Evolutionary conservation across 2,888 invertebrate genomes (phyloP).

Genomic region (Rapana venosa): DNA sequence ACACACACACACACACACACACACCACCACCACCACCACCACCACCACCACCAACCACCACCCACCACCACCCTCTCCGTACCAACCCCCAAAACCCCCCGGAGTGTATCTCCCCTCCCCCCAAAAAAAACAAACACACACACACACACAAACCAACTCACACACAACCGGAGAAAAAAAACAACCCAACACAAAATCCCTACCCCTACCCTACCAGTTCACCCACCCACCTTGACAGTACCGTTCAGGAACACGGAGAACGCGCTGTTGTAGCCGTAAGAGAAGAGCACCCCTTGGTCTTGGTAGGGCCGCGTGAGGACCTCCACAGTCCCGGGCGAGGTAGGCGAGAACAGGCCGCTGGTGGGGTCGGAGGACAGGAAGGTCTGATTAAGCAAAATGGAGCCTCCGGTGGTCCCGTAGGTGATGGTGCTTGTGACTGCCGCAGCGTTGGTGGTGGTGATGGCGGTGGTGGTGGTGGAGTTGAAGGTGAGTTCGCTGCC

Average conservation of each 20-base stretch:
- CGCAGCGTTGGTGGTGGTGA: background rate
- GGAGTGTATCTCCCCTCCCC: too few species aligned
- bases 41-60: too few species aligned
- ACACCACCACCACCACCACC: too few species aligned
- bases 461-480: constrained; percentile 3
- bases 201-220: too few species aligned
- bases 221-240: background rate
- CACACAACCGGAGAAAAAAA: too few species aligned
- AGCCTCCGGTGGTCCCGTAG: background rate
- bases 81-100: too few species aligned
- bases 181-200: too few species aligned
- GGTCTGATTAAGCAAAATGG: constrained; percentile 23
- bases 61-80: too few species aligned
- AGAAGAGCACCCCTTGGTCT: constrained; percentile 15
- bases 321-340: background rate
- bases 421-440: background rate
- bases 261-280: constrained; percentile 4
- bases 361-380: constrained; percentile 30
- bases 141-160: too few species aligned
- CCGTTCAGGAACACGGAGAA: constrained; percentile 19
- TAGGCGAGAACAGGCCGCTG: constrained; percentile 1
- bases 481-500: constrained; percentile 4
- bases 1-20: too few species aligned
- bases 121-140: too few species aligned
- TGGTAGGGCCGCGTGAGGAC: background rate